phyloP scores from a whole-genome alignment of 2,888 invertebrate species.

The Eueremaeus valkanovi region DNA sequence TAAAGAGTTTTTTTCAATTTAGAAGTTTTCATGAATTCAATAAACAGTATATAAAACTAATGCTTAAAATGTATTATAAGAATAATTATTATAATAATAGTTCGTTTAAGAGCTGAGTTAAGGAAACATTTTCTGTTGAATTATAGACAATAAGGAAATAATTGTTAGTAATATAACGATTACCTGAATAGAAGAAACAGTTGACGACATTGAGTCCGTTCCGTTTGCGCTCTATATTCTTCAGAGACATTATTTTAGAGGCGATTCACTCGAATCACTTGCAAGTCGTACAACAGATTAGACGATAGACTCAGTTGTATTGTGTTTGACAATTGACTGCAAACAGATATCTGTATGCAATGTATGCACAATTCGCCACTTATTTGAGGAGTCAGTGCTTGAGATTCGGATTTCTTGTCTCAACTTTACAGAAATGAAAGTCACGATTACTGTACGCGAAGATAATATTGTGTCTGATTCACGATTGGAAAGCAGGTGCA shows the following conservation, averaged over 20 bases:
- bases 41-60: neutral
- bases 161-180: neutral
- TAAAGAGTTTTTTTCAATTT: neutral
- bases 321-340: constrained; percentile 19
- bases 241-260: constrained; percentile 18
- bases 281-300: neutral
- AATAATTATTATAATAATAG: too few species aligned
- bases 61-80: too few species aligned
- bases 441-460: constrained; percentile 29
- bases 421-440: constrained; percentile 23
- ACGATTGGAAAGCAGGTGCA: constrained; percentile 30
- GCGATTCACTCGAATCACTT: neutral
- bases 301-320: neutral
- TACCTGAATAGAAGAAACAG: constrained; percentile 42
- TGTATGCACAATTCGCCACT: neutral
- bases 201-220: constrained; percentile 38
- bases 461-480: constrained; percentile 32
- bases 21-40: neutral
- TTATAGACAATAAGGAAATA: constrained; percentile 18
- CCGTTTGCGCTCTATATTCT: constrained; percentile 33
- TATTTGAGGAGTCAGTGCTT: neutral
- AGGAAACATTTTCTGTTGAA: too few species aligned
- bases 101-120: too few species aligned
- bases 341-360: neutral
- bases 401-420: neutral